A percentile compares a stretch with the other conserved stretches of the same genome.
Evolutionary conservation across 2,888 invertebrate genomes (phyloP).

Genomic region (Pristionchus entomophagus): DNA sequence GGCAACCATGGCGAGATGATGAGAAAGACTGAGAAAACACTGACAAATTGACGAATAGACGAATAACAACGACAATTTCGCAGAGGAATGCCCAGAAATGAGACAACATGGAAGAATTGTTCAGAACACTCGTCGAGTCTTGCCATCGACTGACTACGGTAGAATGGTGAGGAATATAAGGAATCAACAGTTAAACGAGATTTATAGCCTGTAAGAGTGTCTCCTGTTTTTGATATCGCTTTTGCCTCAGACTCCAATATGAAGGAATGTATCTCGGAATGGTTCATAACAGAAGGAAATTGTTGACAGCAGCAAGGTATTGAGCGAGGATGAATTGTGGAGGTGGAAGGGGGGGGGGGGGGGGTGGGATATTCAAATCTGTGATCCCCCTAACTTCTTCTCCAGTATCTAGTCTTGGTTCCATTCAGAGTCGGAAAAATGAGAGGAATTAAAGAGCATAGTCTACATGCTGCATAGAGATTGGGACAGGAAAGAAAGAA

Average conservation of each 20-base stretch:
- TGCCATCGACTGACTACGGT: not conserved
- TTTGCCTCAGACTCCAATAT: not conserved
- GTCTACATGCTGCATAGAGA: too few species aligned
- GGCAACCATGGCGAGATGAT: not conserved
- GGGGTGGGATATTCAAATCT: too few species aligned
- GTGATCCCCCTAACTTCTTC: too few species aligned
- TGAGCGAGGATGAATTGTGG: not conserved
- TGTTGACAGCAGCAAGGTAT: not conserved
- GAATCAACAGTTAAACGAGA: not conserved
- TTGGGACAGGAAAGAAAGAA: too few species aligned
- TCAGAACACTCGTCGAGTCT: too few species aligned
- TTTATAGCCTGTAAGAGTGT: not conserved
- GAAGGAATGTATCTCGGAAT: constrained; percentile 19
- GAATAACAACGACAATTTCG: not conserved
- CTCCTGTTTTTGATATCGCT: not conserved
- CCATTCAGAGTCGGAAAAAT: not conserved
- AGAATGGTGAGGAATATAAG: not conserved
- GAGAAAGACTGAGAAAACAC: not conserved
- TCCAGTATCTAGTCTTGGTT: too few species aligned
- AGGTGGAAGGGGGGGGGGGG: not conserved
- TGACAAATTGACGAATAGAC: too few species aligned
- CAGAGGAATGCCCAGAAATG: not conserved
- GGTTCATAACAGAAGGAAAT: not conserved
- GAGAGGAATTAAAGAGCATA: too few species aligned
- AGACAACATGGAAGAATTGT: too few species aligned